Conservation (phyloP, 2,888 invertebrate genomes). For the Cheilosia grossa region DNA sequence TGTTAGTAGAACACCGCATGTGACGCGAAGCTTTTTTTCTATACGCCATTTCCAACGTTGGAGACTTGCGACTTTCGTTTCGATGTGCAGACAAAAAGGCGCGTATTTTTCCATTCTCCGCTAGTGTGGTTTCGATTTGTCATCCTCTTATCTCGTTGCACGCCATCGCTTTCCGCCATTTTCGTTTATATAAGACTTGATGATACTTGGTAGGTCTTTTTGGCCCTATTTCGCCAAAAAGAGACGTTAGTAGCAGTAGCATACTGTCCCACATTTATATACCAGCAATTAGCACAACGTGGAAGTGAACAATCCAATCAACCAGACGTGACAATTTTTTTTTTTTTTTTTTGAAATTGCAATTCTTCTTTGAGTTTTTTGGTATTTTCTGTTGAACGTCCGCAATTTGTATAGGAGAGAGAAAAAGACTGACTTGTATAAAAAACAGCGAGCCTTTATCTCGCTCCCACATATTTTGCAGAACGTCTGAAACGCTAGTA, state of each 20-base stretch:
- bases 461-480: conserved; percentile 84
- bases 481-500: conserved; percentile 77
- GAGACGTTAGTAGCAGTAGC: background rate
- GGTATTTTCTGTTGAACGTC: conserved; percentile 80
- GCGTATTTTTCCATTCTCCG: conserved; percentile 39
- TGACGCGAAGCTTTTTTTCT: background rate
- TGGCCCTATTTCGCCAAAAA: background rate
- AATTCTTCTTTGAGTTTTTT: background rate
- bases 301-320: background rate
- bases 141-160: conserved; percentile 1
- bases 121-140: background rate
- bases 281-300: conserved; percentile 1
- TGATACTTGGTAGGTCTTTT: conserved; percentile 16
- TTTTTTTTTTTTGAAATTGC: background rate
- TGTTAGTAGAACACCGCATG: background rate
- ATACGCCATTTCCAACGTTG: conserved; percentile 14
- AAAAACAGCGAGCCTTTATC: conserved; percentile 83
- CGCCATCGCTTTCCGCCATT: conserved; percentile 46
- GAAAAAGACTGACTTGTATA: conserved; percentile 83
- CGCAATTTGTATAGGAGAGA: conserved; percentile 84
- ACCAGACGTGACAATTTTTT: conserved; percentile 31
- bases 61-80: conserved; percentile 31
- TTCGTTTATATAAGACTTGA: conserved; percentile 47
- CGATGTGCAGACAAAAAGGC: conserved; percentile 54
- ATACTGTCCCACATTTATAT: conserved; percentile 22